Conservation (phyloP, 2,797 vertebrate species). For the Chloroceryle amazona region DNA sequence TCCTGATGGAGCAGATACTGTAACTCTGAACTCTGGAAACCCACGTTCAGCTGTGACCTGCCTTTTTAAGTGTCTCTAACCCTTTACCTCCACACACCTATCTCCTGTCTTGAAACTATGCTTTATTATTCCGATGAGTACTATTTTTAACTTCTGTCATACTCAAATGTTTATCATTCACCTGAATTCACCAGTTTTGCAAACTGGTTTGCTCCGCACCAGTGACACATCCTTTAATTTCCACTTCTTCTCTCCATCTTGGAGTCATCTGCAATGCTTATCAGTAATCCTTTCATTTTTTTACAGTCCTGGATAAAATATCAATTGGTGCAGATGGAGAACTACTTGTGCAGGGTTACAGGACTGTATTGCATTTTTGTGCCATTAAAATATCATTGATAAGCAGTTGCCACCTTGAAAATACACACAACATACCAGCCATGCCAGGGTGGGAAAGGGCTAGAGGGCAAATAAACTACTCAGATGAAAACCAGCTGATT, state of each 20-base stretch:
- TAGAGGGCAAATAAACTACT: not conserved
- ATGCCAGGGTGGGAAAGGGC: not conserved
- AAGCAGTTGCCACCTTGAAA: not conserved
- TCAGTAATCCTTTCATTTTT: not conserved
- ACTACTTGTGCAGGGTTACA: not conserved
- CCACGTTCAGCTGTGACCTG: not conserved
- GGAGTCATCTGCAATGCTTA: not conserved
- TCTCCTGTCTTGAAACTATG: not conserved
- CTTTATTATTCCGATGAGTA: not conserved
- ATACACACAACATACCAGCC: rapidly evolving
- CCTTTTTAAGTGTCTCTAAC: not conserved
- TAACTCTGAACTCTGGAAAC: not conserved
- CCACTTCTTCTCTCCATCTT: not conserved
- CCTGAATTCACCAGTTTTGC: not conserved
- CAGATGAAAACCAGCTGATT: rapidly evolving
- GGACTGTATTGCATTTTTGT: not conserved
- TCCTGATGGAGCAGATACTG: not conserved
- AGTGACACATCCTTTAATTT: not conserved
- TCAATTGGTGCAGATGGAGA: not conserved
- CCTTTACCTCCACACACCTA: not conserved
- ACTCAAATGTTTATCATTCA: not conserved
- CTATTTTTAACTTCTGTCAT: not conserved
- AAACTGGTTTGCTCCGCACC: not conserved
- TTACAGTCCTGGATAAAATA: not conserved
- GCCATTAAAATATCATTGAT: not conserved